phyloP scores from a whole-genome alignment of 2,113 vertebrate genomes.

The Ailurus styani region DNA sequence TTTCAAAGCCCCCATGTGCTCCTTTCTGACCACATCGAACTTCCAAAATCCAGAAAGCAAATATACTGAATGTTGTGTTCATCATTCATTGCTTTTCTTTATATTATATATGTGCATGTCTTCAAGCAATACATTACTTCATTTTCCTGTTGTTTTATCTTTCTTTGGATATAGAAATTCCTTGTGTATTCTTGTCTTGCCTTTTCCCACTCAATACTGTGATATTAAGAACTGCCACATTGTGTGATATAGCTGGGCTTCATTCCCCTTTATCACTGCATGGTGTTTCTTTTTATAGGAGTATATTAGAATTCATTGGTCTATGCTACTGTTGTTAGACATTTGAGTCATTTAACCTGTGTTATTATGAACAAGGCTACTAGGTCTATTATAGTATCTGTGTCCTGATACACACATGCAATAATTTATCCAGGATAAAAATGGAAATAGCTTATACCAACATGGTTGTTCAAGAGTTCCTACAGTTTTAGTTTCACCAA shows the following conservation, averaged over 20 bases:
- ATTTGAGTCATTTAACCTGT: not conserved
- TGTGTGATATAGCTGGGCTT: not conserved
- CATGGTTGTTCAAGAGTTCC: not conserved
- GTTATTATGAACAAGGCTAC: not conserved
- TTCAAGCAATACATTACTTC: not conserved
- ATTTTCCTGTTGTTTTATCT: not conserved
- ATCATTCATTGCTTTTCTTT: not conserved
- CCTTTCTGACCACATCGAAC: not conserved
- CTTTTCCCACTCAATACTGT: not conserved
- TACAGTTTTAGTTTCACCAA: not conserved
- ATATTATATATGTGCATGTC: not conserved
- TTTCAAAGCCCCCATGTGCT: not conserved
- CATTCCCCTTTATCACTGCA: not conserved
- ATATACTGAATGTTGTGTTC: not conserved
- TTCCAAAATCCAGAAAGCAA: not conserved
- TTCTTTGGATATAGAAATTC: not conserved
- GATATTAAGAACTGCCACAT: not conserved
- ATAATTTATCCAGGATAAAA: not conserved
- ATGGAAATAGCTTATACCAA: not conserved
- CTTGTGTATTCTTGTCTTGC: not conserved
- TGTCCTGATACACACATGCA: not conserved
- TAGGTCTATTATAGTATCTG: not conserved
- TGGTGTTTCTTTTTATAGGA: not conserved
- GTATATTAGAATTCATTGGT: not conserved
- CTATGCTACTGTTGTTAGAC: not conserved